A percentile compares a stretch with the other conserved stretches of the same genome.
phyloP scores from a whole-genome alignment of 2,888 invertebrate genomes.

The Drosophila nigritarsus region DNA sequence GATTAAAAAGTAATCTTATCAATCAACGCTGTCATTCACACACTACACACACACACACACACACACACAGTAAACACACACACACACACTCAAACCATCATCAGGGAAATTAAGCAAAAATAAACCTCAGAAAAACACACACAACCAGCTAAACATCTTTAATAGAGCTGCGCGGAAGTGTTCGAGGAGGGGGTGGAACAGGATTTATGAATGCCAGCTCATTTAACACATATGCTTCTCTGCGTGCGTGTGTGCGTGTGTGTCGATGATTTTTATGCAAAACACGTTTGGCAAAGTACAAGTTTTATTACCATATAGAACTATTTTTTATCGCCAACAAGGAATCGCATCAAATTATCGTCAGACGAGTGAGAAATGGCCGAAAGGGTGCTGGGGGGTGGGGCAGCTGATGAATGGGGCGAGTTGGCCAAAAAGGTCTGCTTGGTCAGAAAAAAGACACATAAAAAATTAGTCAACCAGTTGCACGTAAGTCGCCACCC shows the following conservation, averaged over 20 bases:
- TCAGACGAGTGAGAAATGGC: constrained; percentile 21
- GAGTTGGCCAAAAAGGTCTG: constrained; percentile 19
- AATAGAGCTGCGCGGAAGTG: constrained; percentile 5
- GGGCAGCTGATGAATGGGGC: constrained; percentile 5
- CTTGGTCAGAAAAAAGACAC: neutral
- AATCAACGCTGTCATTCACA: constrained; percentile 43
- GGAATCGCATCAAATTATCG: constrained; percentile 61
- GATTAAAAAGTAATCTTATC: constrained; percentile 30
- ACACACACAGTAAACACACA: neutral
- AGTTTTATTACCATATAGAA: constrained; percentile 76
- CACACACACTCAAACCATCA: constrained; percentile 51
- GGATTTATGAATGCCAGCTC: neutral
- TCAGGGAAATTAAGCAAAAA: constrained; percentile 47
- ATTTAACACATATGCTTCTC: constrained; percentile 29
- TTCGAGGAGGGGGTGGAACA: neutral
- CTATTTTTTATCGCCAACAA: constrained; percentile 70
- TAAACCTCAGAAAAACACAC: constrained; percentile 15
- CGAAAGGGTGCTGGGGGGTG: neutral
- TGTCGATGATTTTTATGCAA: constrained; percentile 54
- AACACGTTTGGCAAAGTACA: constrained; percentile 45
- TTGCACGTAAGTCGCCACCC: constrained; percentile 46
- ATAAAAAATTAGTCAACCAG: constrained; percentile 71
- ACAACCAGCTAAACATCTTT: constrained; percentile 27
- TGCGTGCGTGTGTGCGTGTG: constrained; percentile 8
- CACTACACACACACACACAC: constrained; percentile 17